Conservation (phyloP, 2,888 invertebrate genomes). For the Mesochorus sp. region DNA sequence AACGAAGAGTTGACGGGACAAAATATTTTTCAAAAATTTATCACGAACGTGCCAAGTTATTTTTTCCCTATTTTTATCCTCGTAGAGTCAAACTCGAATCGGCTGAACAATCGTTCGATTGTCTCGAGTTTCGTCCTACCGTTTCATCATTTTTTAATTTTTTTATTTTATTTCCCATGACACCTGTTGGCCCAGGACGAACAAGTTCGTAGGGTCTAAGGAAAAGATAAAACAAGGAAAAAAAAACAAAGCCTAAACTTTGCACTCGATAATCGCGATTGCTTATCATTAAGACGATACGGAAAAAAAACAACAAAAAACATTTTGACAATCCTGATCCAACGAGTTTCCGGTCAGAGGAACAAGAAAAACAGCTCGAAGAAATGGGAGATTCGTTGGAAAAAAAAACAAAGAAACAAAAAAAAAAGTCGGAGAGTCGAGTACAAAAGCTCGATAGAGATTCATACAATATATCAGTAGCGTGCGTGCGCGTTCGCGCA, state of each 20-base stretch:
- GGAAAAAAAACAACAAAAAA: neutral
- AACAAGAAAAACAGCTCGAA: neutral
- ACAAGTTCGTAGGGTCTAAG: neutral
- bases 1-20: neutral
- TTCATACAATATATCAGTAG: conserved; percentile 7
- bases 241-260: neutral
- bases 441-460: conserved; percentile 13
- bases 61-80: no score
- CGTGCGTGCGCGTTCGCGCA: conserved; percentile 23
- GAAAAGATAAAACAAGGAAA: neutral
- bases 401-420: neutral
- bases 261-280: neutral
- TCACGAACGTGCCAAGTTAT: no score
- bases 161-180: neutral
- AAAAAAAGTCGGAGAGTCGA: neutral
- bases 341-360: neutral
- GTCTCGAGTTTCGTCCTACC: no score
- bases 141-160: neutral
- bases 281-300: neutral
- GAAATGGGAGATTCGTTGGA: neutral
- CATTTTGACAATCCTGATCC: neutral
- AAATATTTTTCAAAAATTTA: no score
- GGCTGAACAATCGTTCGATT: no score
- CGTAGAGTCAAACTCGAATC: no score
- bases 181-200: conserved; percentile 49